These are phyloP conservation scores for Ecliptopera silaceata DNA, from an alignment of 2,888 invertebrate genomes.

Conservation along the genomic window DNA sequence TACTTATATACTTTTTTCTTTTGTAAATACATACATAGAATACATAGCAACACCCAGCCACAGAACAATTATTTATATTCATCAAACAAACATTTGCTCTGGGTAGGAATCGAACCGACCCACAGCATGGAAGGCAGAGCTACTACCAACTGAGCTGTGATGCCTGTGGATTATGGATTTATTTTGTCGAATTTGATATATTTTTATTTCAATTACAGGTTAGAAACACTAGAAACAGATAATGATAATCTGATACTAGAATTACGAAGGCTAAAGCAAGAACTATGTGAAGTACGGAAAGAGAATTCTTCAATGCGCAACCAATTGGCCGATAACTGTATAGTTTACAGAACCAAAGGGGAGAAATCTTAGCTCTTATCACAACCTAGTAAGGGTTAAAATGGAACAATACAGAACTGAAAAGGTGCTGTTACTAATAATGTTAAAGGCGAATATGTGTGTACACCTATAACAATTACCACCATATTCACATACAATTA, in stretches of 20 bases:
- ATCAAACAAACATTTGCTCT: too few species aligned
- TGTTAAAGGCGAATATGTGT: conserved; percentile 27
- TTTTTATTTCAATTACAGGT: conserved; percentile 47
- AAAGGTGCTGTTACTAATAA: conserved; percentile 32
- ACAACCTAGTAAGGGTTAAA: conserved; percentile 46
- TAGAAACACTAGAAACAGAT: conserved; percentile 81
- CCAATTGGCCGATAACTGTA: conserved; percentile 86
- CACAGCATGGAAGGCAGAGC: too few species aligned
- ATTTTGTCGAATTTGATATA: too few species aligned
- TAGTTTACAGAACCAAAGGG: conserved; percentile 69
- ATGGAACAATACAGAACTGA: conserved; percentile 24
- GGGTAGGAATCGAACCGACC: too few species aligned
- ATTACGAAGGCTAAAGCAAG: conserved; percentile 87
- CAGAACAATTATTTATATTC: too few species aligned
- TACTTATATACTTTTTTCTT: too few species aligned
- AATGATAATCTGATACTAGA: conserved; percentile 89
- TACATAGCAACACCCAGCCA: too few species aligned
- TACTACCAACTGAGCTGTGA: too few species aligned
- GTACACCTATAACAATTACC: conserved; percentile 5
- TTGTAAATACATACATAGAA: too few species aligned
- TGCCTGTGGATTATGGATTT: too few species aligned
- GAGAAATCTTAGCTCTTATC: conserved; percentile 65
- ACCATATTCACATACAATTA: background rate
- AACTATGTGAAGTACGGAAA: conserved; percentile 87
- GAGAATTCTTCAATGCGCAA: conserved; percentile 88